phyloP scores from a whole-genome alignment of 2,113 vertebrate genomes.

The Pangasianodon gigas region DNA sequence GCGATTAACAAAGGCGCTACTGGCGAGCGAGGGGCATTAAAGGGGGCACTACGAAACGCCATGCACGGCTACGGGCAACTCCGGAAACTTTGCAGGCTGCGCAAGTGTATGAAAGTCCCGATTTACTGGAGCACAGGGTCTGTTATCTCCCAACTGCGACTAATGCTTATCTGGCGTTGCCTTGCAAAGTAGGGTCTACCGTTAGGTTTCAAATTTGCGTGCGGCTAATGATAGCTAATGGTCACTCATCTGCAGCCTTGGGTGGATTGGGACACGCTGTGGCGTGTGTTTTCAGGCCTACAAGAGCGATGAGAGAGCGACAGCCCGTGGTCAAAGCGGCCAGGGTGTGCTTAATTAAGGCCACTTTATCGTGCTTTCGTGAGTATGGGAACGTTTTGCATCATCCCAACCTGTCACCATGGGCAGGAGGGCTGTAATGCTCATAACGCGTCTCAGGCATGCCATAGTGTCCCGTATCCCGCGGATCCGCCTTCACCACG shows the following conservation, averaged over 20 bases:
- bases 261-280: constrained; percentile 32
- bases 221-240: constrained; percentile 46
- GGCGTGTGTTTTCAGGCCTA: constrained; percentile 43
- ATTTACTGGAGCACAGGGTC: neutral
- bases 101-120: constrained; percentile 46
- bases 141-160: neutral
- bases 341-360: constrained; percentile 13
- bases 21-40: constrained; percentile 78
- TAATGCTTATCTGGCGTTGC: neutral
- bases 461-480: constrained; percentile 18
- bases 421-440: neutral
- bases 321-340: constrained; percentile 6
- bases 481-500: neutral
- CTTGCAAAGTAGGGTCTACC: neutral
- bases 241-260: constrained; percentile 33
- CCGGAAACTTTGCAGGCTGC: constrained; percentile 76
- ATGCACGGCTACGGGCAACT: constrained; percentile 73
- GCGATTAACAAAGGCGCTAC: constrained; percentile 83
- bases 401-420: constrained; percentile 32
- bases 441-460: neutral
- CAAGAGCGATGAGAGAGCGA: constrained; percentile 22
- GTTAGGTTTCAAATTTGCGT: constrained; percentile 36
- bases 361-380: constrained; percentile 15
- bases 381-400: constrained; percentile 8
- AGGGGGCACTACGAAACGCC: constrained; percentile 76